Evolutionary conservation across 1,140 invertebrate species (phyloP).

Genomic region (Paramacrobiotus metropolitanus): DNA sequence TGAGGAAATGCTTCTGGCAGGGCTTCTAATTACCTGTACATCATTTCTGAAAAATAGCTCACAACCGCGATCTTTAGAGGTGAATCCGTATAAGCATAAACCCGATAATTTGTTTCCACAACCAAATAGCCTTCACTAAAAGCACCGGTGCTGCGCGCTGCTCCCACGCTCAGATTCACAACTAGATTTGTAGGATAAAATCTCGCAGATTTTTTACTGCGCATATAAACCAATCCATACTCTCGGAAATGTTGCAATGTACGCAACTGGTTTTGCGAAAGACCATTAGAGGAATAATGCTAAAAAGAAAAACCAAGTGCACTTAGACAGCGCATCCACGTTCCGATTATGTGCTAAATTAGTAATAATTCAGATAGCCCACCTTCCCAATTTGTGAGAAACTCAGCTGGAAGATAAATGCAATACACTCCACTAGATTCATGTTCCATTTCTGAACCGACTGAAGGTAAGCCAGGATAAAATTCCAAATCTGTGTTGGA

Average conservation of each 20-base stretch:
- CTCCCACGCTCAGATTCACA: slow-evolving; percentile 8
- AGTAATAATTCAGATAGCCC: too few relatives aligned
- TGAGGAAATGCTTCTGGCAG: too few relatives aligned
- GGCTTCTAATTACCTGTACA: slow-evolving; percentile 7
- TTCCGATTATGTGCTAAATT: too few relatives aligned
- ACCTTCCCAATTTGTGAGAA: slow-evolving; percentile 82
- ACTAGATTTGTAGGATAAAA: slow-evolving; percentile 14
- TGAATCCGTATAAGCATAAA: slow-evolving; percentile 69
- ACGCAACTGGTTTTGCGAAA: slow-evolving; percentile 57
- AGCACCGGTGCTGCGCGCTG: background rate
- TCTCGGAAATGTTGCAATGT: slow-evolving; percentile 87
- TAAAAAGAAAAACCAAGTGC: slow-evolving; percentile 28
- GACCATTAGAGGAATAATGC: slow-evolving; percentile 85
- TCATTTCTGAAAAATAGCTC: background rate
- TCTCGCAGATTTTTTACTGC: slow-evolving; percentile 8
- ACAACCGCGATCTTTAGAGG: background rate
- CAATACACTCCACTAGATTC: background rate
- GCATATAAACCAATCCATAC: slow-evolving; percentile 69
- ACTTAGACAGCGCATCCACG: too few relatives aligned
- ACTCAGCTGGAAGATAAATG: slow-evolving; percentile 56
- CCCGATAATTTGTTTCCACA: slow-evolving; percentile 87
- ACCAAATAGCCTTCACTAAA: slow-evolving; percentile 51
- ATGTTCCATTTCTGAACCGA: slow-evolving; percentile 39
- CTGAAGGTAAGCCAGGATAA: slow-evolving; percentile 80
- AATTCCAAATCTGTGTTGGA: slow-evolving; percentile 76